Evolutionary conservation across 2,888 invertebrate genomes (phyloP), one percentile per base, ranked within the genome.

Genomic region (Deladenus siricidicola): DNA sequence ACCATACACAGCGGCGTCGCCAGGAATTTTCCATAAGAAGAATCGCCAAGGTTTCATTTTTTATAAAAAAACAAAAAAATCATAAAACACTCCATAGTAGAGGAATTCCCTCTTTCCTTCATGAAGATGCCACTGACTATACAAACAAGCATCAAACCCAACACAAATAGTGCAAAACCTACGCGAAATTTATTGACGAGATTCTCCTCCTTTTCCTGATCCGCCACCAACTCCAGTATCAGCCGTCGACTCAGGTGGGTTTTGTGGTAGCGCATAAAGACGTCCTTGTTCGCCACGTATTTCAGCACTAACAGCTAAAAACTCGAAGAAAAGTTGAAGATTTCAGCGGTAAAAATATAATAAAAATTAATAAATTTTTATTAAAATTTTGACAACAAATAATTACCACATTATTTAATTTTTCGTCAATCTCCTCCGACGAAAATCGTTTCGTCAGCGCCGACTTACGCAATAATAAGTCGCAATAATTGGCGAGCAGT

Each of bases 201-300:
- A 79, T 91, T 92, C 81, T 98, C 96, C 81, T 99, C 98, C 79
- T 96, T 94, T 80, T 98, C 98, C 70, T 91, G 92, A 82, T 99
- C 98, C 1, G 94, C 93, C 78, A 93, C 93, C 21, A 93, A 91
- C 80, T 98, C 96, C 70, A 99, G 85, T 80, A 99, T 96, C 68
- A 98, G 85, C 65, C 91, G 85, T 75, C 98, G 84, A 6, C 96
- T 94, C 67, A 98, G 84, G 83, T 98, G 96, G 50, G 92, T 93
- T 81, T 98, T 96, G 81, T 99, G 94, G 81, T 93, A 98, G 70
- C 94, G 85, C 96, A 98, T 99, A 81, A 99, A 98, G 29, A 99
- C 94, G 84, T 99, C 98, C 81, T 98, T 98, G 82, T 96, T 98
- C 80, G 90, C 90, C 70, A 99, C 92, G 82, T 99, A 99, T 81